Evolutionary conservation across 37 sponge, comb jelly and placozoan genomes (phyloP).

Genomic region (Halisarca cf. caerulea): DNA sequence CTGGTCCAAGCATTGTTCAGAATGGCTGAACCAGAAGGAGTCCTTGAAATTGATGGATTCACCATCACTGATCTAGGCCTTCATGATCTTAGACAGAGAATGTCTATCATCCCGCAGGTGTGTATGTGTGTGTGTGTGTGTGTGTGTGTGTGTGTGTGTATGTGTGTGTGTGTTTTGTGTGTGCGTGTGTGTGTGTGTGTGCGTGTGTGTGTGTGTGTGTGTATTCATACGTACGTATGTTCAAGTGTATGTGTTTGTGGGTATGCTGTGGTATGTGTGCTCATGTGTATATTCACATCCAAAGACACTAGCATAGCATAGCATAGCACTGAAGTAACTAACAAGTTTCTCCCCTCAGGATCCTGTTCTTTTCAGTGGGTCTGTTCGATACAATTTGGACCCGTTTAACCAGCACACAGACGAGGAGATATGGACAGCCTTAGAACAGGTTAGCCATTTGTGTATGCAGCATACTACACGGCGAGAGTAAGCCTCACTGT

Average conservation of each 20-base stretch:
- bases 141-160: not conserved
- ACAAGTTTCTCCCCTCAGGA: conserved; percentile 58
- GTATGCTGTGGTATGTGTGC: no score
- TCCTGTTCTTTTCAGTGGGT: conserved; percentile 90
- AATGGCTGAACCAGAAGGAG: conserved; percentile 83
- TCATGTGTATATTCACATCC: no score
- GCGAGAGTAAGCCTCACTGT: no score
- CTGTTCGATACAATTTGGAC: conserved; percentile 86
- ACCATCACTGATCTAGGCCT: conserved; percentile 71
- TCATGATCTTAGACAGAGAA: conserved; percentile 69
- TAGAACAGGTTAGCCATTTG: conserved; percentile 75
- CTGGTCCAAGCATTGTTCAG: conserved; percentile 79
- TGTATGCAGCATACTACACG: not conserved
- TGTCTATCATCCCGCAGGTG: conserved; percentile 90
- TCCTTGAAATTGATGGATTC: conserved; percentile 76
- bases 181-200: no score
- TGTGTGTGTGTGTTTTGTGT: no score
- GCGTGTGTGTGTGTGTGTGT: no score
- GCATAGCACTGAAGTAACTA: no score
- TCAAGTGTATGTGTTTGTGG: no score
- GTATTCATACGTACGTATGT: no score
- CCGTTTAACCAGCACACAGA: conserved; percentile 78
- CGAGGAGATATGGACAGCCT: conserved; percentile 71
- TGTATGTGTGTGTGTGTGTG: not conserved
- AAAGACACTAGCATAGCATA: no score